phyloP scores from a whole-genome alignment of 2,888 invertebrate genomes.

The Philonicus albiceps region DNA sequence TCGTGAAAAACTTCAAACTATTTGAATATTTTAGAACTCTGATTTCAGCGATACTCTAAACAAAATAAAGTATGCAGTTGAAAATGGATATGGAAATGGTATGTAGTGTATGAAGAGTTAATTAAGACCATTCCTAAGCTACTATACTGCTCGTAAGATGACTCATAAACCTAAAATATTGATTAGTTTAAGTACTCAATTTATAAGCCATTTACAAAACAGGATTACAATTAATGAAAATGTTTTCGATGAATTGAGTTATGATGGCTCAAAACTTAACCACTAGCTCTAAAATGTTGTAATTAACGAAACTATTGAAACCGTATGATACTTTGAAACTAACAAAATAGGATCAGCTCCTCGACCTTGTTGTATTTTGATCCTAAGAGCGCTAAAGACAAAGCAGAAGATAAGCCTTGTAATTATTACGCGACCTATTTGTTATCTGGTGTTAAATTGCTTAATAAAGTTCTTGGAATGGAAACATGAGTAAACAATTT shows the following conservation, averaged over 20 bases:
- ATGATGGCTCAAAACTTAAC: not conserved
- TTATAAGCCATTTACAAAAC: not conserved
- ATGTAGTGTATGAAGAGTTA: not conserved
- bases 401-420: not conserved
- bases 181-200: not conserved
- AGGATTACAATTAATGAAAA: not conserved
- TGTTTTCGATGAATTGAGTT: not conserved
- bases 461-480: not conserved
- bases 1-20: no score
- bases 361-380: not conserved
- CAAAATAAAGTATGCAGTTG: no score
- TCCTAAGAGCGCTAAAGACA: not conserved
- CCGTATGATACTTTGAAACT: not conserved
- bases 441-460: not conserved
- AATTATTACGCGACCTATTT: not conserved
- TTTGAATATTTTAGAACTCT: no score
- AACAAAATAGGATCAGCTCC: not conserved
- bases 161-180: not conserved
- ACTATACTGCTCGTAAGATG: not conserved
- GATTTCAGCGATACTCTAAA: no score
- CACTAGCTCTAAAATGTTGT: not conserved
- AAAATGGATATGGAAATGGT: not conserved
- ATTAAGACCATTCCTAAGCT: not conserved
- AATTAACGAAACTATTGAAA: not conserved
- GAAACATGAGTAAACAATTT: not conserved